Conservation (phyloP, 2,797 vertebrate species). For the Taeniopygia guttata region DNA sequence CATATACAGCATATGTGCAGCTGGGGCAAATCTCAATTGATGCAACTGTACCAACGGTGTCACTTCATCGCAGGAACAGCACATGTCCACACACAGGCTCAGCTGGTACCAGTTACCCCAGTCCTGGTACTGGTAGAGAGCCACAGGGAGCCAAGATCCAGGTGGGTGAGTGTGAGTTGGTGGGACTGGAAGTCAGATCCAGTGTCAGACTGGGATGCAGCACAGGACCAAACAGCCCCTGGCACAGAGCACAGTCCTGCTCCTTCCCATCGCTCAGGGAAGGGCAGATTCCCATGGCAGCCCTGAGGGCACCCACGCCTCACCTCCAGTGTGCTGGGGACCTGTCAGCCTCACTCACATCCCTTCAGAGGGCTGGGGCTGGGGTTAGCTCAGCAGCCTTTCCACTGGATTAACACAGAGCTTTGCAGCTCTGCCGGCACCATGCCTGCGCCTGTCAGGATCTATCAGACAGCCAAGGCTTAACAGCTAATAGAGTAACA, state of each 20-base stretch:
- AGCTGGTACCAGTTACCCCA: not conserved
- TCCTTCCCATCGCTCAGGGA: fast-evolving
- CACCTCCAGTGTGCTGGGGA: not conserved
- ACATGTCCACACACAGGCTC: not conserved
- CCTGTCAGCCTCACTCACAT: not conserved
- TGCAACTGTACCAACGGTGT: fast-evolving
- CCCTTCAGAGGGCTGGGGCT: not conserved
- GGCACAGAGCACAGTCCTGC: not conserved
- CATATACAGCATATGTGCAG: not conserved
- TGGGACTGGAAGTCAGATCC: fast-evolving
- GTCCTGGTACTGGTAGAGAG: not conserved
- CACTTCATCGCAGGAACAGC: fast-evolving
- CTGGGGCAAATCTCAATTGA: fast-evolving
- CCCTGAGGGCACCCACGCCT: fast-evolving
- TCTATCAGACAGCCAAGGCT: constrained; percentile 12
- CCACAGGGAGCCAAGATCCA: not conserved
- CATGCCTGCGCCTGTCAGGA: not conserved
- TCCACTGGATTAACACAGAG: not conserved
- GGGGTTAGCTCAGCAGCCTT: constrained; percentile 1
- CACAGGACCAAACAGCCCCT: fast-evolving
- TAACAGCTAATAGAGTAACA: not conserved
- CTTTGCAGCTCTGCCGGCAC: not conserved
- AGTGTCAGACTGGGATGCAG: not conserved
- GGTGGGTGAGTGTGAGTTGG: not conserved
- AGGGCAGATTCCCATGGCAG: not conserved